These are phyloP conservation scores for Drosophila imparisetae DNA, from an alignment of 2,888 invertebrate genomes.

Conservation along the genomic window DNA sequence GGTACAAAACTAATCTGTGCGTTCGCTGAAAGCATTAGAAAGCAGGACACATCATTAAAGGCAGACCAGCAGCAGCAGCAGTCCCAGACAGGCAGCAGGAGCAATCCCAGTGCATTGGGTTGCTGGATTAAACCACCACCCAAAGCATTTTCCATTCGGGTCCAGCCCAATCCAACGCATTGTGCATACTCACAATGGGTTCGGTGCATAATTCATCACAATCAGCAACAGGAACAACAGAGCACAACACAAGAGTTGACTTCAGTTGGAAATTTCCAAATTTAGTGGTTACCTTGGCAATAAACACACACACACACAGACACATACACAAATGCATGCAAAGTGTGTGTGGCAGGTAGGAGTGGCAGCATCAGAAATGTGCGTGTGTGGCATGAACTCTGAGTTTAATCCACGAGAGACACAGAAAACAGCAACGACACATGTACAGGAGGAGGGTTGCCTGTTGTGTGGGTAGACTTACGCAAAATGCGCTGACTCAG, in stretches of 20 bases:
- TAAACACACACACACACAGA: slow-evolving; percentile 1
- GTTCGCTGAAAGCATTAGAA: slow-evolving; percentile 71
- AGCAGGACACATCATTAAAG: slow-evolving; percentile 74
- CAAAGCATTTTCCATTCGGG: slow-evolving; percentile 6
- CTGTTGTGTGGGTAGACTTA: slow-evolving; percentile 19
- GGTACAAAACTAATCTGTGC: slow-evolving; percentile 51
- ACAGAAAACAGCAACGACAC: not conserved
- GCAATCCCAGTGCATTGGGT: not conserved
- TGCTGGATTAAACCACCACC: slow-evolving; percentile 17
- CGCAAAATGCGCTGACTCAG: slow-evolving; percentile 50
- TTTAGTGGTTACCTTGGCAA: slow-evolving; percentile 52
- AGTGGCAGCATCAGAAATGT: slow-evolving; percentile 3
- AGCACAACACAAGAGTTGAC: slow-evolving; percentile 42
- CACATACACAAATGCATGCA: not conserved
- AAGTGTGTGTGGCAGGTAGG: slow-evolving; percentile 5
- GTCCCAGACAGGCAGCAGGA: slow-evolving; percentile 3
- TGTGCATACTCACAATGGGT: slow-evolving; percentile 38
- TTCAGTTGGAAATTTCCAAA: slow-evolving; percentile 47
- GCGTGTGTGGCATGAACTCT: not conserved
- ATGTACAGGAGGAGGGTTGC: not conserved
- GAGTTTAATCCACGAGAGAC: not conserved
- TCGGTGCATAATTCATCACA: slow-evolving; percentile 76
- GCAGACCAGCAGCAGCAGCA: slow-evolving; percentile 9
- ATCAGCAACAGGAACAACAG: slow-evolving; percentile 67
- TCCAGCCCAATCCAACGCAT: not conserved